Conservation (phyloP, 2,797 vertebrate genomes). For the Acestrorhynchus altus region DNA sequence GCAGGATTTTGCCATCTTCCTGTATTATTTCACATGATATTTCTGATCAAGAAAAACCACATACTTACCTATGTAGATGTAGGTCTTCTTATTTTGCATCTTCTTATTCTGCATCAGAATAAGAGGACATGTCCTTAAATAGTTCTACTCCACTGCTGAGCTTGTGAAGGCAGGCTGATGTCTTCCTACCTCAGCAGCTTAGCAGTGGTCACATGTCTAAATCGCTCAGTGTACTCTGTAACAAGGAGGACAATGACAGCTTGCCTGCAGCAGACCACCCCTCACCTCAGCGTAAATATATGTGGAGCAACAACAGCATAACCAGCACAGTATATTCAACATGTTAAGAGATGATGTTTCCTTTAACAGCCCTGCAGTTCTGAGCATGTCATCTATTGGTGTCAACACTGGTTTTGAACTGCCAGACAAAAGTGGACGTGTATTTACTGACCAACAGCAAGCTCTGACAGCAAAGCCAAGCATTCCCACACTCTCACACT, state of each 20-base stretch:
- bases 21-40: too few relatives aligned
- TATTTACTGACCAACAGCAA: background rate
- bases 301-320: background rate
- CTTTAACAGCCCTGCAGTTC: background rate
- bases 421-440: background rate
- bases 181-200: conserved; percentile 38
- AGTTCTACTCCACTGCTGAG: conserved; percentile 1
- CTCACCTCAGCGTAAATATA: background rate
- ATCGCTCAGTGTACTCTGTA: conserved; percentile 3
- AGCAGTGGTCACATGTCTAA: conserved; percentile 29
- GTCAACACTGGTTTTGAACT: background rate
- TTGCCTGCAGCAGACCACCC: background rate
- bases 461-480: background rate
- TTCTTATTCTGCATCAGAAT: background rate
- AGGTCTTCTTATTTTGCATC: background rate
- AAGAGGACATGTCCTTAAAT: conserved; percentile 6
- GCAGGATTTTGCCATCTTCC: too few relatives aligned
- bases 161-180: conserved; percentile 27
- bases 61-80: too few relatives aligned
- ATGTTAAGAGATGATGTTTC: background rate
- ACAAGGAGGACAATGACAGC: conserved; percentile 19
- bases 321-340: background rate
- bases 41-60: too few relatives aligned
- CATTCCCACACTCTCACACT: background rate
- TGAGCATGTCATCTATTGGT: background rate